Conservation (phyloP, 2,113 vertebrate species). For the Sardina pilchardus region DNA sequence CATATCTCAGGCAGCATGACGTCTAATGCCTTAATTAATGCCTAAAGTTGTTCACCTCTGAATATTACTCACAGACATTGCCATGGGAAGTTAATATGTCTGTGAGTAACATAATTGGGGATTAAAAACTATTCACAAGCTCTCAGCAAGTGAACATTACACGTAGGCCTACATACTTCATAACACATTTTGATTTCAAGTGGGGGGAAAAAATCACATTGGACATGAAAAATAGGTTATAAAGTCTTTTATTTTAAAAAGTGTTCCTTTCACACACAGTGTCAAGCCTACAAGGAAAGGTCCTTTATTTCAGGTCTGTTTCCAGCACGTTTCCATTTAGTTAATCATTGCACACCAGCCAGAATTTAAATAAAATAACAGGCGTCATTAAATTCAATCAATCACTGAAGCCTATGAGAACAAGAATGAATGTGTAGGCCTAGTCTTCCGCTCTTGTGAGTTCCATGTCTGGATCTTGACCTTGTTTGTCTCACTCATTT, state of each 20-base stretch:
- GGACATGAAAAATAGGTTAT: background rate
- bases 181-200: background rate
- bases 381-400: background rate
- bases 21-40: background rate
- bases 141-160: background rate
- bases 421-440: background rate
- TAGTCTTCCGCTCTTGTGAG: background rate
- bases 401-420: background rate
- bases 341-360: background rate
- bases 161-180: background rate
- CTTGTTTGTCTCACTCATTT: background rate
- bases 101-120: background rate
- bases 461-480: background rate
- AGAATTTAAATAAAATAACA: constrained; percentile 1
- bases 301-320: background rate
- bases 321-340: background rate
- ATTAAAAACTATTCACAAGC: background rate
- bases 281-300: background rate
- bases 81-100: background rate
- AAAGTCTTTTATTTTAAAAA: constrained; percentile 14
- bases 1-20: background rate
- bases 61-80: background rate
- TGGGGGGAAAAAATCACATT: background rate
- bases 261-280: background rate
- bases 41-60: background rate